Conservation (phyloP, 1,140 invertebrate species). For the Zaprionus capensis region DNA sequence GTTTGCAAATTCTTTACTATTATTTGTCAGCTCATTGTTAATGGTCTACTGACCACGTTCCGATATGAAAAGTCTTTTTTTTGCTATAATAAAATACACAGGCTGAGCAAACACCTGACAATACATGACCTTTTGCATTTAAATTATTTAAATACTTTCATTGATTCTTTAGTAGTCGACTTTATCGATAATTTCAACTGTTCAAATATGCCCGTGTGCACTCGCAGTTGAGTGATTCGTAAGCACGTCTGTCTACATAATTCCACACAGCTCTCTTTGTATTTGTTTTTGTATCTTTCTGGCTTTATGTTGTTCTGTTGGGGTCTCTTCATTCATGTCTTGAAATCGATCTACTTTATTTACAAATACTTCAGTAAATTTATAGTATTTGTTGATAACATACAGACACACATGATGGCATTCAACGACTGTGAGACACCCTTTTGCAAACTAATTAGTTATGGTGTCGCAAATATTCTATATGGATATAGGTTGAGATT, state of each 20-base stretch:
- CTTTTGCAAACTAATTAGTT: background rate
- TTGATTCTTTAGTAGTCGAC: background rate
- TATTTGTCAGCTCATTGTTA: background rate
- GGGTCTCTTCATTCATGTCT: slow-evolving; percentile 21
- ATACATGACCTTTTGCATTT: background rate
- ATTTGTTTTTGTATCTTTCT: slow-evolving; percentile 1
- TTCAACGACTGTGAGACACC: background rate
- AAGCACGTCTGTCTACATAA: slow-evolving; percentile 1
- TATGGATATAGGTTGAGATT: too few relatives aligned
- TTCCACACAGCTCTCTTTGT: slow-evolving; percentile 3
- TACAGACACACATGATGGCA: background rate
- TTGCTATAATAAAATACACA: background rate
- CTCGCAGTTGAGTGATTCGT: background rate
- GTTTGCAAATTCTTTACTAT: background rate
- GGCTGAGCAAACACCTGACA: background rate
- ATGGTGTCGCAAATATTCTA: too few relatives aligned
- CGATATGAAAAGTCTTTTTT: background rate
- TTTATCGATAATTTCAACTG: slow-evolving; percentile 6
- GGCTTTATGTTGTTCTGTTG: background rate
- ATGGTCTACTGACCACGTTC: background rate
- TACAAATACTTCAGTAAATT: slow-evolving; percentile 43
- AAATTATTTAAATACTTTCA: background rate
- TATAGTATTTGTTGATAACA: slow-evolving; percentile 29
- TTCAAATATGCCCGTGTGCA: background rate
- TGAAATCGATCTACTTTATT: slow-evolving; percentile 39